Percentiles rank a stretch among this genome's conserved stretches.
These are phyloP conservation scores for Amphiprion ocellaris DNA, from an alignment of 2,113 vertebrate species.

Conservation along the genomic window DNA sequence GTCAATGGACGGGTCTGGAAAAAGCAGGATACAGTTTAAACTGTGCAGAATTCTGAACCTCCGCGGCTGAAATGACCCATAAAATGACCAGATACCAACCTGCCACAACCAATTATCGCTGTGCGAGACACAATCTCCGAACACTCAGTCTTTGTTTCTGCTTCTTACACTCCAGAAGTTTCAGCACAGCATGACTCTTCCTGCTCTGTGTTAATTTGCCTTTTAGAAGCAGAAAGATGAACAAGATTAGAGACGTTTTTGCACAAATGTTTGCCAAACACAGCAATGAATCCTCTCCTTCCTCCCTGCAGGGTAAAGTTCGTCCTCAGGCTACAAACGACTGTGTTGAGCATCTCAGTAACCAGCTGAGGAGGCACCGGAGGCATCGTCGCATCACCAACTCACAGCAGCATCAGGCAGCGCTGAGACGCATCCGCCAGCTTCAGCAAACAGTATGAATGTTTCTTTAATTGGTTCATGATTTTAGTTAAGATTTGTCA, in stretches of 20 bases:
- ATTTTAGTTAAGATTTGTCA: background rate
- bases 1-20: background rate
- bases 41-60: background rate
- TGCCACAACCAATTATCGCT: conserved; percentile 69
- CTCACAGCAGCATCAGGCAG: conserved; percentile 73
- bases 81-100: conserved; percentile 66
- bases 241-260: too few relatives aligned
- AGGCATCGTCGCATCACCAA: conserved; percentile 78
- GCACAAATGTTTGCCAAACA: too few relatives aligned
- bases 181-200: background rate
- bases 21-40: background rate
- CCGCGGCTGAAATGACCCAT: conserved; percentile 68
- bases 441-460: conserved; percentile 84
- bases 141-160: conserved; percentile 9
- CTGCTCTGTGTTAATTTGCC: background rate
- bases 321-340: conserved; percentile 83
- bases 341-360: conserved; percentile 85
- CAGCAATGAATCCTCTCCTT: background rate
- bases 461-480: background rate
- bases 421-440: conserved; percentile 80
- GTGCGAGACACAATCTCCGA: conserved; percentile 8
- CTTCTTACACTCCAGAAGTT: background rate
- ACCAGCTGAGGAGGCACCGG: conserved; percentile 77
- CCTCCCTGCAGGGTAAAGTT: conserved; percentile 77
- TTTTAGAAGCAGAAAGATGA: background rate